Evolutionary conservation across 1,140 invertebrate species (phyloP), one percentile per base, ranked within the genome.

Genomic region (Trichogramma pretiosum): DNA sequence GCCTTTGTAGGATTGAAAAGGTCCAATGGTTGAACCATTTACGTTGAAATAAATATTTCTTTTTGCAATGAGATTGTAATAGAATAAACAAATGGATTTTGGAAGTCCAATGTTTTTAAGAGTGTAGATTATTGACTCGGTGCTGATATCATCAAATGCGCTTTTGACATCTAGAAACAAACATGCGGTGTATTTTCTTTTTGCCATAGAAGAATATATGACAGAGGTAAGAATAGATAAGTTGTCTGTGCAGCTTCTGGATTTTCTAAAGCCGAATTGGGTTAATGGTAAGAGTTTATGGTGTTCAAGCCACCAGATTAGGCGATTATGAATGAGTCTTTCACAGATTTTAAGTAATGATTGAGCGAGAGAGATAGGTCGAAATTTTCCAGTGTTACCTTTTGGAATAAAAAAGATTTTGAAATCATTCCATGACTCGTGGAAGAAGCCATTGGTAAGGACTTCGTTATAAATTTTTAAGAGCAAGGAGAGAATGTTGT

Each of bases 261-360:
- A 34, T 7, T 33, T 32, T 21, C 42, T 32, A 18, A 42, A 42
- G 7, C 40, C 40, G 22, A 47, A 47, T 32, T 30, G 36, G 3
- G 11, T 19, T 2, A 10, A 3, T 10, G 32, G 13, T 3, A 40
- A 39, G 1, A 22, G 8, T 36, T 19, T 5, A n/a, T 30, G 32
- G 3, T 16, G 18, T 41, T 51, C 43, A 3, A 40, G 14, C 28
- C 22, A 51, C 11, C 8, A 46, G 3, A 22, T 16, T 1, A 52
- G 11, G 21, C 54, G 23, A 18, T 33, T 43, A 11, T 38, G 43
- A 13, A 56, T 43, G 3, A 53, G 28, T 46, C 46, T 50, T 41
- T 56, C 44, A 17, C 53, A 45, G 3, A 48, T 8, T 16, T 56
- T 50, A 4, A 49, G 40, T 35, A 35, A 14, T 3, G 34, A 35